phyloP scores from a whole-genome alignment of 2,113 vertebrate genomes.

The Trichechus manatus region DNA sequence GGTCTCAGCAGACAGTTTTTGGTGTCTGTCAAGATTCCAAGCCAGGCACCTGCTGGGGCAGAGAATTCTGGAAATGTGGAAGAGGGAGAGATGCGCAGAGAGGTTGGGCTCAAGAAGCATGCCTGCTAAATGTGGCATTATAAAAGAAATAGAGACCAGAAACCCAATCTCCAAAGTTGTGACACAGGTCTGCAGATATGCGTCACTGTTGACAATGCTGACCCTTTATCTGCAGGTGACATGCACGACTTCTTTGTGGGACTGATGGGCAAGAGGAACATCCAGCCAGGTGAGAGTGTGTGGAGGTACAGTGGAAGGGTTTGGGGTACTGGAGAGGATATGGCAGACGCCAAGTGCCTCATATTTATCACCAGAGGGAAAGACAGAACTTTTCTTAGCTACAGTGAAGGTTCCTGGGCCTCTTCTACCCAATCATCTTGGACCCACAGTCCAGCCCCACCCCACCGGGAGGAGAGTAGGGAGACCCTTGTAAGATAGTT shows the following conservation, averaged over 20 bases:
- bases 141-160: background rate
- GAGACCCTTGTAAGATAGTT: background rate
- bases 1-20: background rate
- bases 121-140: background rate
- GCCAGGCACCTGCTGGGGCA: background rate
- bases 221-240: conserved; percentile 88
- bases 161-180: background rate
- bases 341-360: background rate
- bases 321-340: background rate
- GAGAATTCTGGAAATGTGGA: background rate
- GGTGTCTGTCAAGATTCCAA: background rate
- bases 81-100: background rate
- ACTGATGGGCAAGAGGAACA: conserved; percentile 94
- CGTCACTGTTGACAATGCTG: background rate
- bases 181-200: background rate
- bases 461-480: background rate
- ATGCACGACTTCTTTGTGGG: conserved; percentile 98
- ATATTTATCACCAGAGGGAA: background rate
- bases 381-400: background rate
- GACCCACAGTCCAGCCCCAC: background rate
- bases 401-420: background rate
- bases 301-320: background rate
- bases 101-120: background rate
- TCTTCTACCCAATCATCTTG: background rate
- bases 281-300: conserved; percentile 86